These are phyloP conservation scores for Coptodon rendalli DNA, from an alignment of 2,113 vertebrate species.

Conservation along the genomic window DNA sequence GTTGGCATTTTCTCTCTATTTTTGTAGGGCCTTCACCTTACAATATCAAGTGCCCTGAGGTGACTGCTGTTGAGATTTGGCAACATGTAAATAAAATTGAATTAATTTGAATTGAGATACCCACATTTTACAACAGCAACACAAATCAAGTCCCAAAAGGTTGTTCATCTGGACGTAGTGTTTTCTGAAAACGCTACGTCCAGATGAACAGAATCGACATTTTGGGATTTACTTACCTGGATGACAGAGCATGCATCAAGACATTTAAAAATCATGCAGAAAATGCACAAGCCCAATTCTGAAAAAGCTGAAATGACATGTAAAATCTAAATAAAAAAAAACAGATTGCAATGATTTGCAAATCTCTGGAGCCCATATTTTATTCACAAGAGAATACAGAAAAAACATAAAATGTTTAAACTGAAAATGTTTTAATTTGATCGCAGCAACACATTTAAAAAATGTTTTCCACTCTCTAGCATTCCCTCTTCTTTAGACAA, in stretches of 20 bases:
- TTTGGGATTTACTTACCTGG: neutral
- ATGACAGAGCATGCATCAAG: neutral
- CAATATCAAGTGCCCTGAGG: neutral
- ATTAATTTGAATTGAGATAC: neutral
- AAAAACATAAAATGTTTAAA: rapidly evolving
- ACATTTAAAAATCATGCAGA: neutral
- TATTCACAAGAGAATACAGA: neutral
- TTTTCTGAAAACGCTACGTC: neutral
- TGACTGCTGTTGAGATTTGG: neutral
- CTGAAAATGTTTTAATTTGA: neutral
- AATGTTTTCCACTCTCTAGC: neutral
- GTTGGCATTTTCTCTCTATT: neutral
- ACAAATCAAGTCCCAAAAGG: neutral
- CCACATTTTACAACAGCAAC: neutral
- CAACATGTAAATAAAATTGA: neutral
- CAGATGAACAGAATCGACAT: neutral
- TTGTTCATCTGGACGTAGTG: neutral
- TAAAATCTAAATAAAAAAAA: neutral
- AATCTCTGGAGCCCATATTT: neutral
- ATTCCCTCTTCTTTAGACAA: neutral
- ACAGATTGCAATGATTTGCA: neutral
- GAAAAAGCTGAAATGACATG: neutral
- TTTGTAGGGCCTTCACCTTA: neutral
- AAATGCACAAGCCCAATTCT: neutral
- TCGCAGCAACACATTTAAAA: neutral